Evolutionary conservation across 1,140 invertebrate species (phyloP).

Genomic region (Euura lappo): DNA sequence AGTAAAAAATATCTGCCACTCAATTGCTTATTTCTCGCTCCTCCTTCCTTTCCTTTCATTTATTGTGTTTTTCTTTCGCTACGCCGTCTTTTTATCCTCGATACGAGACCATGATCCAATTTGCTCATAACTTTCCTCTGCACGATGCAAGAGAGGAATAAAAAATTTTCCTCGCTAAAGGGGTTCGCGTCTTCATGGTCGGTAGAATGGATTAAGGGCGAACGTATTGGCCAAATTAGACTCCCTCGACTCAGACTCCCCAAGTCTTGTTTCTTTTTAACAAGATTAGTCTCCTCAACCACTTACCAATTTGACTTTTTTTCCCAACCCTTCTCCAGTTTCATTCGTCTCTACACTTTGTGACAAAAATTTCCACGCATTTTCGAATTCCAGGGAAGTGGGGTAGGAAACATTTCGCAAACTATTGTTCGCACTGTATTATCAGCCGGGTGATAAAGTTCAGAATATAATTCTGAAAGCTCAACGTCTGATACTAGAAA

Average conservation of each 20-base stretch:
- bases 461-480: too few relatives aligned
- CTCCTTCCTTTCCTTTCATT: not conserved
- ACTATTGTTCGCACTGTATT: too few relatives aligned
- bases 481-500: not conserved
- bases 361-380: too few relatives aligned
- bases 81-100: not conserved
- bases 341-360: too few relatives aligned
- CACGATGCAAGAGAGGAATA: not conserved
- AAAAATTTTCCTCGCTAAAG: not conserved
- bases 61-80: not conserved
- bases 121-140: not conserved
- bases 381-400: too few relatives aligned
- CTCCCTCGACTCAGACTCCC: not conserved
- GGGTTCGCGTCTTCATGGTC: not conserved
- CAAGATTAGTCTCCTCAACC: not conserved
- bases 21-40: constrained; percentile 1
- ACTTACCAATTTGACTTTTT: too few relatives aligned
- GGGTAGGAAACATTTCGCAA: too few relatives aligned
- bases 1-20: not conserved
- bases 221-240: not conserved
- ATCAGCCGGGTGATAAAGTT: too few relatives aligned
- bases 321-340: too few relatives aligned
- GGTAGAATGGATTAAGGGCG: not conserved
- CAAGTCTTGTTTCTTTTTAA: not conserved
- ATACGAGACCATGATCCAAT: constrained; percentile 1